A percentile compares a stretch with the other conserved stretches of the same genome.
These are phyloP conservation scores for Pseudorhiza aurosa DNA, from an alignment of 30 jellyfish, hydroid and myxozoan genomes.

Conservation along the genomic window DNA sequence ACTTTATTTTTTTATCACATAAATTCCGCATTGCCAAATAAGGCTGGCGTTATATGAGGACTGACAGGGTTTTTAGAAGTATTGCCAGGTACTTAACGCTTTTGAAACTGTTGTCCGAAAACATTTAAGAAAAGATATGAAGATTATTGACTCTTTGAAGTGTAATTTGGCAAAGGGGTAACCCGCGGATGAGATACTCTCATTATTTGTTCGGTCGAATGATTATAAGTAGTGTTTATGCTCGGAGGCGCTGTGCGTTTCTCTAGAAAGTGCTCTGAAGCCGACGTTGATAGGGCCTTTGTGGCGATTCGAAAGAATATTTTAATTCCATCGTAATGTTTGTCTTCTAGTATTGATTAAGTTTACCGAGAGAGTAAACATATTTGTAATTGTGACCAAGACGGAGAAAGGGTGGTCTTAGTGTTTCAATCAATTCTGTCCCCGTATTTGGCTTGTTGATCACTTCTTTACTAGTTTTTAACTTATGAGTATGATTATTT, in stretches of 20 bases:
- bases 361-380: slow-evolving; percentile 8
- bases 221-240: background rate
- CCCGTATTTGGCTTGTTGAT: background rate
- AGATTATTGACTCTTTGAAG: no score
- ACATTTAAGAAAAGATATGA: no score
- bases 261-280: background rate
- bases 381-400: background rate
- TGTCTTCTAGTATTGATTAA: background rate
- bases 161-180: no score
- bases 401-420: slow-evolving; percentile 16
- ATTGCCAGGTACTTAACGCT: no score
- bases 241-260: slow-evolving; percentile 4
- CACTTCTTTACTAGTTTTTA: background rate
- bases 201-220: no score
- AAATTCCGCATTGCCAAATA: no score
- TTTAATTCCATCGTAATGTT: background rate
- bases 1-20: no score
- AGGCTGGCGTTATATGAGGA: no score
- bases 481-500: no score
- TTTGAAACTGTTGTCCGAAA: no score
- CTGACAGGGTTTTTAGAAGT: no score
- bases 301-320: slow-evolving; percentile 1
- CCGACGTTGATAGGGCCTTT: background rate
- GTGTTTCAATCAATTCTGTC: background rate
- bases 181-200: no score